Base-by-base conservation (phyloP, 2,888 invertebrate species). In the Macaria notata region DNA sequence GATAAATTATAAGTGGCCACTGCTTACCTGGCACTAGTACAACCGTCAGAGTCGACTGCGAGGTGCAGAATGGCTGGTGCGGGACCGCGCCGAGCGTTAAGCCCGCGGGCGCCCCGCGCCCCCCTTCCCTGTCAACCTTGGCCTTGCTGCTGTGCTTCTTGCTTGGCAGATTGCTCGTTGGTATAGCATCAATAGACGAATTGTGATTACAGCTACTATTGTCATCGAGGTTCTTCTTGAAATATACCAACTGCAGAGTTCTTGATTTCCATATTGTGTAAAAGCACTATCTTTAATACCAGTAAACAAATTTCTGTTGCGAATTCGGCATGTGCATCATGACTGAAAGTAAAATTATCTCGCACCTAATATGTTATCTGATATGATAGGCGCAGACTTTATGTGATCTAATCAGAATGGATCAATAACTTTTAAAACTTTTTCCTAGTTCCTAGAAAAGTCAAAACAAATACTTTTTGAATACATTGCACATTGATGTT, bases 11-110 rank as follows among this genome's bases (percentile, higher is more conserved):
- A 78, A 83, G 74, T 76, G 77, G 81, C 83, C 86, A 84, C 87
- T 81, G 88, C 91, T 92, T 92, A 92, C 92, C 92, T 92, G 88
- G 81, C 84, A 82, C 88, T 89, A 83, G 88, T 77, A 91, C 92
- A 89, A 92, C 92, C 90, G 90, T 90, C 81, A 86, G 83, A 88
- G 88, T 86, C 90, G 88, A 90, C 91, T 91, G 90, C 92, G 86
- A 88, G 89, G 90, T 89, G 92, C 85, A 90, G 92, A 92, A 92
- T 92, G 92, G 83, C 83, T 81, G 76, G 79, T 77, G 83, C 79
- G 85, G 86, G 85, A 84, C 83, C 82, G 89, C 88, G 88, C 87
- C 76, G 83, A 83, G 78, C 89, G 88, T 87, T 88, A 86, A 86
- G 88, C 88, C 84, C 81, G 83, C 78, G 77, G 71, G 62, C 80